Base-by-base conservation (phyloP, 1,140 invertebrate species). In the Rhagoletis pomonella region DNA sequence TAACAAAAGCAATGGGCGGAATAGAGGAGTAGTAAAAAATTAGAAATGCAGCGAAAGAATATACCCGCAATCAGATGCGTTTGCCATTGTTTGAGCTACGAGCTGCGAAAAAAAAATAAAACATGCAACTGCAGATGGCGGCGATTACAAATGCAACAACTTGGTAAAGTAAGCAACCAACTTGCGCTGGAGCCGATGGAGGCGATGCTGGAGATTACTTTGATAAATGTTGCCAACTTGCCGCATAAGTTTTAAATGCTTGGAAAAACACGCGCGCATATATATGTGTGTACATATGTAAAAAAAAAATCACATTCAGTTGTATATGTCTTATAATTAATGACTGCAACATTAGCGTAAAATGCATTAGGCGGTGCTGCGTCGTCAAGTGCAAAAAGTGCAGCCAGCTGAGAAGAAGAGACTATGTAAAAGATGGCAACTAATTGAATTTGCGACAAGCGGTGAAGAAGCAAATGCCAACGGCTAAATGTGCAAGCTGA, bases 241-340 rank as follows among this genome's bases (percentile, higher is more conserved):
- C 4, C 5, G 10, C 42, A 5, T 17, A 17, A 6, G 42, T 47
- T 73, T 42, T 12, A 42, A 39, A 29, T 12, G 67, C 67, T 44
- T 73, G 67, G 1, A 17, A 47, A 73, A 44, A 44, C 67, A 73
- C 17, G 17, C 14, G 6, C 12, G 44, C 65, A 44, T 14, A 47
- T 10, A 3, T 42, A 42, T 42, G 1, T 44, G 14, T 6, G 4
- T 69, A 47, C 39, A 39, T 69, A 3, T 39, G 1, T 17, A 12
- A 42, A 42, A 39, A 9, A 12, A 5, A 3, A 4, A 4, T 14
- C 17, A 3, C 39, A 42, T 39, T 29, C 6, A 17, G 39, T 17
- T 42, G 67, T 73, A 39, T 73, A 73, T 73, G 17, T 39, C 67
- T 73, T 73, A 73, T 73, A 73, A 73, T 73, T 73, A 73, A 73